Percentiles rank a stretch among this genome's conserved stretches.
Conservation (phyloP, 2,888 invertebrate species). For the Stegana nigrithorax region DNA sequence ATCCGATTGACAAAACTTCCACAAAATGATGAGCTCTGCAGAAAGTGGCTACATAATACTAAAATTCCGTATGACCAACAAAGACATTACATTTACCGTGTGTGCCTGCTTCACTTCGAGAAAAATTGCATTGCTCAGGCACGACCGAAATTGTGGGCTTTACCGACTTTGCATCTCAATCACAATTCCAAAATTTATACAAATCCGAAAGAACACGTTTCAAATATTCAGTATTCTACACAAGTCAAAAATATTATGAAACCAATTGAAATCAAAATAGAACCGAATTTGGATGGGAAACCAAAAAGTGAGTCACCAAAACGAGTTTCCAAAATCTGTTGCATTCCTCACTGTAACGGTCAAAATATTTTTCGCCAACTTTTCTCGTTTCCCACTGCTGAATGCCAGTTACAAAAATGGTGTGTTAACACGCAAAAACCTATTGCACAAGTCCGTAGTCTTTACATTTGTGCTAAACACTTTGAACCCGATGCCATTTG, state of each 20-base stretch:
- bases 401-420: conserved; percentile 47
- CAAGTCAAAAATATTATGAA: too few species aligned
- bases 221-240: too few species aligned
- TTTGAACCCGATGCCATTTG: conserved; percentile 48
- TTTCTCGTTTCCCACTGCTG: conserved; percentile 44
- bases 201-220: too few species aligned
- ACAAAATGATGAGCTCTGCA: conserved; percentile 28
- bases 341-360: conserved; percentile 35
- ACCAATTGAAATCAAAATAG: too few species aligned
- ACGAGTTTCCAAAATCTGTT: conserved; percentile 36
- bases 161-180: conserved; percentile 44
- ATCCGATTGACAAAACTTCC: conserved; percentile 49
- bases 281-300: not conserved
- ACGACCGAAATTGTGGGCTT: conserved; percentile 36
- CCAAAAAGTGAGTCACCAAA: conserved; percentile 6
- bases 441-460: conserved; percentile 16
- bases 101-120: conserved; percentile 56
- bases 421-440: conserved; percentile 46
- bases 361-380: conserved; percentile 29
- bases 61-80: conserved; percentile 41
- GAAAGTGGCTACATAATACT: conserved; percentile 57
- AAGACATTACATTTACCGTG: conserved; percentile 43
- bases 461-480: conserved; percentile 50
- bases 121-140: conserved; percentile 28
- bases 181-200: conserved; percentile 38